Conservation (phyloP, 2,888 invertebrate species). For the Hydriomena furcata region DNA sequence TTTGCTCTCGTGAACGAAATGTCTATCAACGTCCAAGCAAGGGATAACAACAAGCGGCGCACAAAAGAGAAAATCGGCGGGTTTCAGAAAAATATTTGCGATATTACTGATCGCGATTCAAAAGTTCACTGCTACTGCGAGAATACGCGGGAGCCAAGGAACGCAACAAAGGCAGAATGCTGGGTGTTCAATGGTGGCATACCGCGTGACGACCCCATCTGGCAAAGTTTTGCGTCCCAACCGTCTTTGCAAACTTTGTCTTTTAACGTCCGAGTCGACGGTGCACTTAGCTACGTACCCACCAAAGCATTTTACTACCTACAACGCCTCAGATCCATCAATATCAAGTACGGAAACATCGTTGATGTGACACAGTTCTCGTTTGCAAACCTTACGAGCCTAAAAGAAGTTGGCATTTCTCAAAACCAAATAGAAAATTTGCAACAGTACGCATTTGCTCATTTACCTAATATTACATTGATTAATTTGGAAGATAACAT, state of each 20-base stretch:
- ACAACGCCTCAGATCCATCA: conserved; percentile 86
- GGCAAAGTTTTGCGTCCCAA: conserved; percentile 90
- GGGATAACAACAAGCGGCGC: conserved; percentile 71
- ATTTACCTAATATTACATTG: conserved; percentile 86
- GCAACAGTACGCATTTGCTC: conserved; percentile 88
- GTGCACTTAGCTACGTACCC: conserved; percentile 88
- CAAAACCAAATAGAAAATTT: conserved; percentile 88
- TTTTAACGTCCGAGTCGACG: conserved; percentile 88
- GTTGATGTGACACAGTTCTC: conserved; percentile 87
- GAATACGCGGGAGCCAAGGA: conserved; percentile 74
- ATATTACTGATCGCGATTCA: conserved; percentile 79
- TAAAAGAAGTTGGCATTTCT: conserved; percentile 86
- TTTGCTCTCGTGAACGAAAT: conserved; percentile 75
- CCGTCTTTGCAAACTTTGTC: conserved; percentile 87
- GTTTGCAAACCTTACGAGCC: conserved; percentile 88
- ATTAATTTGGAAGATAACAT: conserved; percentile 90
- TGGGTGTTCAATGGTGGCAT: conserved; percentile 89
- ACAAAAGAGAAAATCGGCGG: conserved; percentile 76
- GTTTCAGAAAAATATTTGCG: conserved; percentile 83
- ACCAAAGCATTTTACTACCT: conserved; percentile 87
- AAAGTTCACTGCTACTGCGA: conserved; percentile 88
- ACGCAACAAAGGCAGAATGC: conserved; percentile 90
- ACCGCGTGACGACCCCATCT: conserved; percentile 87
- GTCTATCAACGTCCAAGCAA: conserved; percentile 74
- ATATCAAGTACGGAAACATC: conserved; percentile 89